Conservation (phyloP, 2,113 vertebrate genomes). For the Gadus chalcogrammus region DNA sequence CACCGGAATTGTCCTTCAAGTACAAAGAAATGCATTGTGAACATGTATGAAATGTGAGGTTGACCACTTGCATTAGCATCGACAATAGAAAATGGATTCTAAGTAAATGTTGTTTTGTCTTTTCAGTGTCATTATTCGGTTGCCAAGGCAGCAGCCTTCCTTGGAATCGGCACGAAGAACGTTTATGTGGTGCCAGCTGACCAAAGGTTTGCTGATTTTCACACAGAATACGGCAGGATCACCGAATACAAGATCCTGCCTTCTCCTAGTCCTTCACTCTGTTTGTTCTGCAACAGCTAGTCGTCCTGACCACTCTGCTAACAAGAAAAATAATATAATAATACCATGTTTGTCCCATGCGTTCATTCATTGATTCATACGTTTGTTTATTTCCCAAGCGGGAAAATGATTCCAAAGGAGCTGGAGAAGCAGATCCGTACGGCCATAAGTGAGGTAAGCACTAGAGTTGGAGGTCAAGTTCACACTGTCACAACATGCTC, state of each 20-base stretch:
- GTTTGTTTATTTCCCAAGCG: constrained; percentile 70
- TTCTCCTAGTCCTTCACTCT: background rate
- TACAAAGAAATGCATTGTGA: no score
- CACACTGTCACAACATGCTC: no score
- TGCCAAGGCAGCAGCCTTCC: constrained; percentile 83
- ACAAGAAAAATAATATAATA: no score
- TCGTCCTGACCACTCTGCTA: no score
- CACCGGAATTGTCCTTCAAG: no score
- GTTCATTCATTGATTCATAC: background rate
- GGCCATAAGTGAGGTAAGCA: constrained; percentile 70
- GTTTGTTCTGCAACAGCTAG: background rate
- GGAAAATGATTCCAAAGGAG: constrained; percentile 83
- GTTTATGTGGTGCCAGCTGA: constrained; percentile 80
- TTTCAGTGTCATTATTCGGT: constrained; percentile 82
- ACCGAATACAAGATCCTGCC: background rate
- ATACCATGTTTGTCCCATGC: background rate
- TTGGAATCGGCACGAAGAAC: constrained; percentile 81
- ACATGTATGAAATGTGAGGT: no score
- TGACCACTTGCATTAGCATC: no score
- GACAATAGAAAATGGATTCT: no score
- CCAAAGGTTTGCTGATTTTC: constrained; percentile 68
- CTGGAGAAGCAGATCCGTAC: constrained; percentile 77
- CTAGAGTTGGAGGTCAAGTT: no score
- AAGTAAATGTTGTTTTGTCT: background rate
- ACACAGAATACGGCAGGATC: background rate